These are phyloP conservation scores for Poecilia velifera DNA, from an alignment of 2,797 vertebrate genomes.

Conservation along the genomic window DNA sequence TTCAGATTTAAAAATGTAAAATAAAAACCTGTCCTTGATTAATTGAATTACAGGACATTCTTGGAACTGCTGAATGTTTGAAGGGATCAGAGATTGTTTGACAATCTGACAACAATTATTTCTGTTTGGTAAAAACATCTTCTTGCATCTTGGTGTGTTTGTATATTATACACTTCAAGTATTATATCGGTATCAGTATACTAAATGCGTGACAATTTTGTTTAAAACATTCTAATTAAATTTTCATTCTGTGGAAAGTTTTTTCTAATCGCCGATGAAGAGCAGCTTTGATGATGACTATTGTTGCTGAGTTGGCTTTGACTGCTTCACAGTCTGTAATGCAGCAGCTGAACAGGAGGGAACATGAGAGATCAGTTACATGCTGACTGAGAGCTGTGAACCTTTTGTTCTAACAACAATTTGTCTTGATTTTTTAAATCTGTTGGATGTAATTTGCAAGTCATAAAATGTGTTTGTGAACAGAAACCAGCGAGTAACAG, in stretches of 20 bases:
- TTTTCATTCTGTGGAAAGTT: constrained; percentile 22
- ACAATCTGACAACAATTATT: not conserved
- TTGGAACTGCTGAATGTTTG: not conserved
- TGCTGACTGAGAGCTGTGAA: constrained; percentile 27
- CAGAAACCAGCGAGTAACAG: not conserved
- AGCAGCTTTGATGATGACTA: constrained; percentile 32
- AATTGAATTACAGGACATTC: not conserved
- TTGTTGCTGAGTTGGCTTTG: constrained; percentile 45
- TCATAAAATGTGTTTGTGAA: constrained; percentile 26
- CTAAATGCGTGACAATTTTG: not conserved
- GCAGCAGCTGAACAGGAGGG: constrained; percentile 33
- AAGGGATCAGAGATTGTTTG: not conserved
- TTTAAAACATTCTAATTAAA: not conserved
- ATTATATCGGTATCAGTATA: no score
- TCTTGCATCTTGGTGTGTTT: not conserved
- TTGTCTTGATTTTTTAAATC: constrained; percentile 26
- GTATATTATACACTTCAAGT: not conserved
- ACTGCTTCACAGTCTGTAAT: constrained; percentile 31
- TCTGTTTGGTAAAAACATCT: not conserved
- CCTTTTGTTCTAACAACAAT: constrained; percentile 19
- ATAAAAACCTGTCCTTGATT: not conserved
- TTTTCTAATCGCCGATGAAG: constrained; percentile 44
- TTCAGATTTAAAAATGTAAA: constrained; percentile 19
- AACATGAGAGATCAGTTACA: constrained; percentile 39
- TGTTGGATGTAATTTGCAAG: constrained; percentile 36